phyloP scores from a whole-genome alignment of 2,888 invertebrate species.

The Leptura quadrifasciata region DNA sequence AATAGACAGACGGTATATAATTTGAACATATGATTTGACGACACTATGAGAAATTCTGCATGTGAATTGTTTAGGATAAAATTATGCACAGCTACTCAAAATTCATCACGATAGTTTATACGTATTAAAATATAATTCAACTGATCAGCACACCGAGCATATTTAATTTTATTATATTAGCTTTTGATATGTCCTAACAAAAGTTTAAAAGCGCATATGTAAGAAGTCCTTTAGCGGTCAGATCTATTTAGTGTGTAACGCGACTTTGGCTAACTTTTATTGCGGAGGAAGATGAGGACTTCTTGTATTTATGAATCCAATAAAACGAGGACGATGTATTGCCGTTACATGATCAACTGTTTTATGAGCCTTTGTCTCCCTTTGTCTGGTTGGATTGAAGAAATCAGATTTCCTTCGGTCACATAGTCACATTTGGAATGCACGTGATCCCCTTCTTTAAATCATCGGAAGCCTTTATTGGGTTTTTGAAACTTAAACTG shows the following conservation, averaged over 20 bases:
- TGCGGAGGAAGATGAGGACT: slow-evolving; percentile 43
- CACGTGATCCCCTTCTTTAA: slow-evolving; percentile 60
- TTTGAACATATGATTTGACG: too few species aligned
- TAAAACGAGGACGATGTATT: slow-evolving; percentile 62
- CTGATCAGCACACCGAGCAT: too few species aligned
- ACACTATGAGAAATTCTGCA: too few species aligned
- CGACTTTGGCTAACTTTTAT: slow-evolving; percentile 38
- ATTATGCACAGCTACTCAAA: too few species aligned
- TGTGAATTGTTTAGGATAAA: too few species aligned
- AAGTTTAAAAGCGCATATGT: neutral
- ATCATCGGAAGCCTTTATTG: slow-evolving; percentile 53
- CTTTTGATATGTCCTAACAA: neutral
- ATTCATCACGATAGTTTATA: too few species aligned
- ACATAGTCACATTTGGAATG: slow-evolving; percentile 62
- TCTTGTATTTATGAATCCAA: slow-evolving; percentile 60
- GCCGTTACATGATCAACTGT: slow-evolving; percentile 65
- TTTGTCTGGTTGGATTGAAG: slow-evolving; percentile 51
- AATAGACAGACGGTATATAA: too few species aligned
- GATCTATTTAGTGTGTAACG: slow-evolving; percentile 17
- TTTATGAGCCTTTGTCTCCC: slow-evolving; percentile 63
- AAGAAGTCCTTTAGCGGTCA: slow-evolving; percentile 21
- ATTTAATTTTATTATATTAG: neutral
- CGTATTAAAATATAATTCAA: too few species aligned
- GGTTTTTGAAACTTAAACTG: slow-evolving; percentile 42
- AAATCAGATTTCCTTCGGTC: slow-evolving; percentile 61